phyloP scores from a whole-genome alignment of 2,113 vertebrate genomes.

The Hepsetus odoe region DNA sequence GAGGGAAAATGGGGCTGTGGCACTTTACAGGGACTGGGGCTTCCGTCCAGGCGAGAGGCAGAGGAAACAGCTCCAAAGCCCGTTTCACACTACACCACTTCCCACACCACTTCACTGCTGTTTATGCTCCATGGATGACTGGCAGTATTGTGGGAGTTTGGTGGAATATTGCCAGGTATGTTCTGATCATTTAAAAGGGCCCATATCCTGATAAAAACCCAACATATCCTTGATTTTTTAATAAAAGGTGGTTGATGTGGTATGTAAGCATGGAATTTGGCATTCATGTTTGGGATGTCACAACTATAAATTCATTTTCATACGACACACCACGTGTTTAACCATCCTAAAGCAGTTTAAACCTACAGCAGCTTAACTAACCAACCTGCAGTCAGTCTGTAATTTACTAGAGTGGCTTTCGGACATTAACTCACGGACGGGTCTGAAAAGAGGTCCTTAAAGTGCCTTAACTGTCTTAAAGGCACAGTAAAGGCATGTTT shows the following conservation, averaged over 20 bases:
- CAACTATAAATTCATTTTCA: no score
- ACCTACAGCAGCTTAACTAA: no score
- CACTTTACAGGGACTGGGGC: slow-evolving; percentile 68
- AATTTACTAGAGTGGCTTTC: no score
- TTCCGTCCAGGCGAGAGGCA: slow-evolving; percentile 29
- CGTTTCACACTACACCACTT: slow-evolving; percentile 15
- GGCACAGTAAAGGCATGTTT: neutral
- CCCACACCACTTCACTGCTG: neutral
- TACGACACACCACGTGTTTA: no score
- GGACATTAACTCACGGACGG: no score
- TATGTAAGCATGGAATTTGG: no score
- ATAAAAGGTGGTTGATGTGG: neutral
- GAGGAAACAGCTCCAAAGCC: slow-evolving; percentile 24
- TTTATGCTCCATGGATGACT: neutral
- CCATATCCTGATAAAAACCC: slow-evolving; percentile 47
- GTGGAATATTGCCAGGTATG: neutral
- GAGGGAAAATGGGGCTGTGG: slow-evolving; percentile 58
- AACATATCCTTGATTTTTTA: neutral
- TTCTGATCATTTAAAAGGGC: slow-evolving; percentile 1
- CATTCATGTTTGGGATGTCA: no score
- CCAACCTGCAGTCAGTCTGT: no score
- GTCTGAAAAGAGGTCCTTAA: no score
- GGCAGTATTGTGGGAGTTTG: neutral
- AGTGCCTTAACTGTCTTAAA: no score
- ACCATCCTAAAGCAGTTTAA: no score